These are phyloP conservation scores for Notodonta dromedarius DNA, from an alignment of 2,888 invertebrate genomes.

Conservation along the genomic window DNA sequence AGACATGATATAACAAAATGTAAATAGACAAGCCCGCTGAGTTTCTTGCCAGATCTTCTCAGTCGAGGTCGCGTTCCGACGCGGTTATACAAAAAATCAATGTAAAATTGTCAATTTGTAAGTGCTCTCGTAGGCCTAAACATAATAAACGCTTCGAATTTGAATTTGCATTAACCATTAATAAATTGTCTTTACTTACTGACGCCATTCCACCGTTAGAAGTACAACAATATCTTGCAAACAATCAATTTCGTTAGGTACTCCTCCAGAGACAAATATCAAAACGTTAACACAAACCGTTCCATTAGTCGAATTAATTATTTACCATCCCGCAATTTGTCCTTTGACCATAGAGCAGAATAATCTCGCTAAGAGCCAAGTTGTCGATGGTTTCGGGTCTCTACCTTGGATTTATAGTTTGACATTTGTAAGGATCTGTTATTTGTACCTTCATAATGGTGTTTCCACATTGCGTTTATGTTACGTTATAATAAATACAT, in stretches of 20 bases:
- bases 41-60: too few species aligned
- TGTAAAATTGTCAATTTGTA: too few species aligned
- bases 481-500: too few species aligned
- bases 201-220: background rate
- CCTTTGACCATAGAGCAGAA: slow-evolving; percentile 72
- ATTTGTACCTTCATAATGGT: slow-evolving; percentile 19
- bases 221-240: background rate
- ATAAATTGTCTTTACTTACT: background rate
- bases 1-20: too few species aligned
- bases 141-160: too few species aligned
- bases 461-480: too few species aligned
- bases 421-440: slow-evolving; percentile 29
- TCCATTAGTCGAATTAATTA: slow-evolving; percentile 83
- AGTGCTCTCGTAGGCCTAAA: too few species aligned
- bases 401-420: slow-evolving; percentile 40
- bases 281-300: slow-evolving; percentile 66
- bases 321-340: slow-evolving; percentile 74
- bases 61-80: too few species aligned
- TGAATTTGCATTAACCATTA: too few species aligned
- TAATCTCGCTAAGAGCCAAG: slow-evolving; percentile 70
- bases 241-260: background rate
- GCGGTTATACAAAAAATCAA: too few species aligned
- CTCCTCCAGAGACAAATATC: slow-evolving; percentile 63
- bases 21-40: too few species aligned
- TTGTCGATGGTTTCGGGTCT: slow-evolving; percentile 51